Percentiles rank a stretch among this genome's conserved stretches.
These are phyloP conservation scores for Danio tinwini DNA, from an alignment of 2,797 vertebrate species.

Conservation along the genomic window DNA sequence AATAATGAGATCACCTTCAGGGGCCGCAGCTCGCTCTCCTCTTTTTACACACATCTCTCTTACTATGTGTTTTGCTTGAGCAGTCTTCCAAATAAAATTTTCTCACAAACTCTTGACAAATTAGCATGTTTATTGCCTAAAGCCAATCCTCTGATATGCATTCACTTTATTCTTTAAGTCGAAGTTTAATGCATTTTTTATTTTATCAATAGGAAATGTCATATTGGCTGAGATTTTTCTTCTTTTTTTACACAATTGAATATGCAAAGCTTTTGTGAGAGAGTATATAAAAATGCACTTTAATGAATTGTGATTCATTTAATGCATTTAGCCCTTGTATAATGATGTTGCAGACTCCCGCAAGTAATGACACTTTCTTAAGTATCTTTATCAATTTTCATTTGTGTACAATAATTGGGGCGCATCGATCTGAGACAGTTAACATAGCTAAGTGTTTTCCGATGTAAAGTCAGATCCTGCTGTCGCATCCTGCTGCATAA, in stretches of 20 bases:
- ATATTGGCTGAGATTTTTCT: background rate
- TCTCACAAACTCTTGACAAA: slow-evolving; percentile 31
- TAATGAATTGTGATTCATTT: slow-evolving; percentile 66
- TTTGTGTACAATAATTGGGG: slow-evolving; percentile 71
- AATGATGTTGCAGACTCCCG: slow-evolving; percentile 63
- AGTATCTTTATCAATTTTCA: slow-evolving; percentile 72
- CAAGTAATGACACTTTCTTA: slow-evolving; percentile 61
- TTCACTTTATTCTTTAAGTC: background rate
- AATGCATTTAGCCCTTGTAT: slow-evolving; percentile 63
- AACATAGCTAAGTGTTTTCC: slow-evolving; percentile 67
- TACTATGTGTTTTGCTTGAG: slow-evolving; percentile 31
- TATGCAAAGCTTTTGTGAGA: background rate
- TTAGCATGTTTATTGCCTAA: slow-evolving; percentile 46
- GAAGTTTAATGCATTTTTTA: background rate
- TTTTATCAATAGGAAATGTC: slow-evolving; percentile 16
- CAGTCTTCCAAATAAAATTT: slow-evolving; percentile 24
- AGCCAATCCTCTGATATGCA: slow-evolving; percentile 17
- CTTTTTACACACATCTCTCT: slow-evolving; percentile 22
- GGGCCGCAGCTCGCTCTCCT: slow-evolving; percentile 47
- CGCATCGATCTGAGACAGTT: slow-evolving; percentile 72
- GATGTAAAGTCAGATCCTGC: slow-evolving; percentile 50
- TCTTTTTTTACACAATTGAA: background rate
- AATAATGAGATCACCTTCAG: slow-evolving; percentile 61
- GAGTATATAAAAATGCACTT: slow-evolving; percentile 61
- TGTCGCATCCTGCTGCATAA: slow-evolving; percentile 36